Evolutionary conservation across 2,888 invertebrate species (phyloP).

Genomic region (Chrysodeixis includens): DNA sequence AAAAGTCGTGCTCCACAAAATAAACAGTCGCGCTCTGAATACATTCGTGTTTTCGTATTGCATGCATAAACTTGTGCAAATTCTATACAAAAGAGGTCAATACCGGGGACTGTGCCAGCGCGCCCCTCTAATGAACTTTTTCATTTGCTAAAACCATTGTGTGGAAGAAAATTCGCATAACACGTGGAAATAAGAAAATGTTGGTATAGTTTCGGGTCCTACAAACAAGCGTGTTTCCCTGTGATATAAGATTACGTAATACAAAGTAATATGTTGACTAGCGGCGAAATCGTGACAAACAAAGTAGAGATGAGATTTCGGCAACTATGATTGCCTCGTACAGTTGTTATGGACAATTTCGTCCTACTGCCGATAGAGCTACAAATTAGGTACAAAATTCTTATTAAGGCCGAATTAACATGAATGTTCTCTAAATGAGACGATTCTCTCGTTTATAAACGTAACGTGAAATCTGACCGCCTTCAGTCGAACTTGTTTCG

Average conservation of each 20-base stretch:
- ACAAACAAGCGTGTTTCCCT: background rate
- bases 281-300: slow-evolving; percentile 10
- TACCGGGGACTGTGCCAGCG: slow-evolving; percentile 47
- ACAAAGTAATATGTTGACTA: slow-evolving; percentile 20
- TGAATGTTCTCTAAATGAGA: slow-evolving; percentile 33
- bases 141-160: slow-evolving; percentile 26
- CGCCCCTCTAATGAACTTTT: slow-evolving; percentile 59
- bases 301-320: slow-evolving; percentile 32
- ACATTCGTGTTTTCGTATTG: slow-evolving; percentile 33
- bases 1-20: slow-evolving; percentile 27
- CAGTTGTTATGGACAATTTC: slow-evolving; percentile 39
- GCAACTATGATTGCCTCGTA: slow-evolving; percentile 35
- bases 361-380: slow-evolving; percentile 19
- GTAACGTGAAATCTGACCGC: slow-evolving; percentile 44
- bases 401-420: slow-evolving; percentile 32
- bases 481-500: slow-evolving; percentile 26
- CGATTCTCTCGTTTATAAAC: slow-evolving; percentile 29
- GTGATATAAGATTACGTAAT: slow-evolving; percentile 7
- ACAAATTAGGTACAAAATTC: slow-evolving; percentile 27
- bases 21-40: slow-evolving; percentile 25
- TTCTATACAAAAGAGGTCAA: slow-evolving; percentile 49
- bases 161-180: slow-evolving; percentile 29
- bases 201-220: slow-evolving; percentile 7
- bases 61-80: slow-evolving; percentile 46
- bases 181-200: slow-evolving; percentile 13